Evolutionary conservation across 64 coral and sea anemone genomes (phyloP), one percentile per base, ranked within the genome.

Genomic region (Dendrophyllia cribrosa): DNA sequence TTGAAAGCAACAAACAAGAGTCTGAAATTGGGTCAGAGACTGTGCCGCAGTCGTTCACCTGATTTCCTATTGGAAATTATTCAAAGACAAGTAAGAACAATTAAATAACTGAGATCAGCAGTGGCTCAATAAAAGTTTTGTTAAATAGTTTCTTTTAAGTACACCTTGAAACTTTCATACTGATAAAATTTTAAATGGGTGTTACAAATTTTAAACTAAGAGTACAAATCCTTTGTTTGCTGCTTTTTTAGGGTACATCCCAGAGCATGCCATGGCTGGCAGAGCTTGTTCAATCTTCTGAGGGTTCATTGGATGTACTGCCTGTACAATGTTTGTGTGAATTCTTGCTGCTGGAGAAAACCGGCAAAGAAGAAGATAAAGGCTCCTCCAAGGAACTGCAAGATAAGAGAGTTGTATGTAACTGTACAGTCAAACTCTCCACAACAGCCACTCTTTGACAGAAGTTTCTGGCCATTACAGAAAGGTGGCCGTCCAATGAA

Each of bases 241-340:
- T 53, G 15, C 19, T 76, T 6, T 90, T 66, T 34, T 21, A 98
- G 96, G 94, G 94, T 47, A 83, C 97, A 70, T 93, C 97, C 22
- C 97, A 98, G 51, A 98, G 97, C 52, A 93, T 95, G 90, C 97
- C 97, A 51, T 98, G 97, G 97, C 71, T 98, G 24, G 94, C 97
- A 66, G 97, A 99, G 9, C 91, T 99, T n/a, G 97, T 99, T 45
- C 94, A 96, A 15, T 94, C 97, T 0, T 96, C 94, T 6, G 94
- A 99, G 26, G 97, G 91, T 1, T 99, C 97, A 45, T 59, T 99
- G 56, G 97, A 99, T 88, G 97, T 96, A 5, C 73, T 99, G 13
- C 97, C 97, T 2, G 94, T 99, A 11, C 97, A 99, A 68, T 99
- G 97, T 25, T 45, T 99, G 69, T 99, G 97, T 83, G 97, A 99